Evolutionary conservation across 1,140 invertebrate genomes (phyloP).

Genomic region (Eriosoma lanigerum): DNA sequence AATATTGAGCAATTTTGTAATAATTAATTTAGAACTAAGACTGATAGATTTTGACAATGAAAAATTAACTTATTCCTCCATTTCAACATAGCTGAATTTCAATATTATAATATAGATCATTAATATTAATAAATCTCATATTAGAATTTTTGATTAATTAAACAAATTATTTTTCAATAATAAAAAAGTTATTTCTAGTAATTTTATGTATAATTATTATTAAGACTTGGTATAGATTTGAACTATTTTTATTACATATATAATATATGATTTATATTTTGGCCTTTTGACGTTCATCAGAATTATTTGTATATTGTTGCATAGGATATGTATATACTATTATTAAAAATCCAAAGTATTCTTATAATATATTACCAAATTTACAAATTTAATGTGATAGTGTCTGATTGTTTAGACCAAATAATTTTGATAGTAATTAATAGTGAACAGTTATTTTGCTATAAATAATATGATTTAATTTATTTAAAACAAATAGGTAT

Average conservation of each 20-base stretch:
- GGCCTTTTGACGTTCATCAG: constrained; percentile 1
- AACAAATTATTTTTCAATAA: neutral
- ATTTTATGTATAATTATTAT: neutral
- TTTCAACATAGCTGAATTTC: neutral
- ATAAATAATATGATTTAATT: neutral
- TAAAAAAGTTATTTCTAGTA: neutral
- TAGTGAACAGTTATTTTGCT: neutral
- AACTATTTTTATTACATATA: constrained; percentile 14
- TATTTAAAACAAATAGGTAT: neutral
- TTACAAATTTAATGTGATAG: neutral
- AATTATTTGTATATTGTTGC: constrained; percentile 12
- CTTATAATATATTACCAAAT: neutral
- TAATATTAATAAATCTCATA: neutral
- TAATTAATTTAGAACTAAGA: constrained; percentile 45
- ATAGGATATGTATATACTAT: neutral
- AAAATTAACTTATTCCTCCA: neutral
- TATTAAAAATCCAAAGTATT: neutral
- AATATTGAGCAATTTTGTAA: constrained; percentile 39
- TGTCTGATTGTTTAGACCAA: neutral
- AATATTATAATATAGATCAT: neutral
- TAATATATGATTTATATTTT: constrained; percentile 6
- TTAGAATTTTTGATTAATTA: neutral
- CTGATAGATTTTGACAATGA: constrained; percentile 39
- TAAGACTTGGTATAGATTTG: neutral
- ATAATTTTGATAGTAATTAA: neutral